phyloP scores from a whole-genome alignment of 2,888 invertebrate genomes.

The Philereme transversata region DNA sequence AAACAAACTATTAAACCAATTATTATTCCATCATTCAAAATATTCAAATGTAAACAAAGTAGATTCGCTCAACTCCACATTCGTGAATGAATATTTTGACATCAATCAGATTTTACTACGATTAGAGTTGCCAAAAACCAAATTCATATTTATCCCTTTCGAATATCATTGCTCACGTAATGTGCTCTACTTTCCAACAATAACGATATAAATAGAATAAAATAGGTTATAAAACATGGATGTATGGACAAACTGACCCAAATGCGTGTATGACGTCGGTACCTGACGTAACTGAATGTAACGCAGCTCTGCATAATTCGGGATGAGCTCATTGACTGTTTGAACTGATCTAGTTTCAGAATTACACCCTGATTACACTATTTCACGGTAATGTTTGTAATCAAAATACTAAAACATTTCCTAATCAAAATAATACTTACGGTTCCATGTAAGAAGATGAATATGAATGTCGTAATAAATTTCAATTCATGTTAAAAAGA shows the following conservation, averaged over 20 bases:
- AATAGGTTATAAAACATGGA: conserved; percentile 70
- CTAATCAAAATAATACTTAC: conserved; percentile 11
- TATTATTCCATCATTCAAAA: conserved; percentile 1
- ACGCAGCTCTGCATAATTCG: conserved; percentile 46
- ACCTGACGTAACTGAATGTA: conserved; percentile 67
- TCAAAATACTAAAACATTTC: conserved; percentile 25
- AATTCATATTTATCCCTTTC: conserved; percentile 33
- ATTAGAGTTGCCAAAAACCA: conserved; percentile 35
- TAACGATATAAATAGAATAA: conserved; percentile 63
- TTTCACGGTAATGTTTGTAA: conserved; percentile 32
- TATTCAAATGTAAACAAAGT: conserved; percentile 13
- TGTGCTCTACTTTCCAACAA: conserved; percentile 57
- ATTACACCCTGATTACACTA: conserved; percentile 32
- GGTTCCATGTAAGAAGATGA: conserved; percentile 15
- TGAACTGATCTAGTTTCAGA: conserved; percentile 57
- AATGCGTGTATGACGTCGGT: conserved; percentile 70
- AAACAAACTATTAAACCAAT: background rate
- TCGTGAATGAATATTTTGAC: conserved; percentile 26
- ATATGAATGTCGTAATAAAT: conserved; percentile 12
- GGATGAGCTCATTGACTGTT: conserved; percentile 55
- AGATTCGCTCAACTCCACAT: conserved; percentile 15
- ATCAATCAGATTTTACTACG: conserved; percentile 22
- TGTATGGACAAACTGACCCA: conserved; percentile 74
- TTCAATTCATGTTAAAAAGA: conserved; percentile 3
- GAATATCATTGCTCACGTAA: conserved; percentile 44